Conservation (phyloP, 2,113 vertebrate genomes). For the Galbula dea region DNA sequence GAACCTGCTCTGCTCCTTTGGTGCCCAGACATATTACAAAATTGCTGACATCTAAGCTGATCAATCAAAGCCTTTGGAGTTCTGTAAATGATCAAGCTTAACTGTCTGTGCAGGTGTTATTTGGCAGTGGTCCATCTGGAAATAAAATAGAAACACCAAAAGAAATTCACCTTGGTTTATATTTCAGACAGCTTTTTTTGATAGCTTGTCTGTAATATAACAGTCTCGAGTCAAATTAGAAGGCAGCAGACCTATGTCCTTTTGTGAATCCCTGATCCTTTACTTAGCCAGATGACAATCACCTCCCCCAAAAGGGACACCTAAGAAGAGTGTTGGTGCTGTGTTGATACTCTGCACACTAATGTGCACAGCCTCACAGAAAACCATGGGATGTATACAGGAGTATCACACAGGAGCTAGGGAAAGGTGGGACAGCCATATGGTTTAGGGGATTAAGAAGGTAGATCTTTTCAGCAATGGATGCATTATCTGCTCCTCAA, state of each 20-base stretch:
- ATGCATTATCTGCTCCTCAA: neutral
- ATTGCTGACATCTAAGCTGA: conserved; percentile 41
- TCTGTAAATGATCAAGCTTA: conserved; percentile 1
- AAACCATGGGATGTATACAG: neutral
- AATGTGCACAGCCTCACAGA: neutral
- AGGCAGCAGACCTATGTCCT: neutral
- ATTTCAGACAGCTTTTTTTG: neutral
- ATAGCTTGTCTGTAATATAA: neutral
- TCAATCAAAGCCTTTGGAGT: conserved; percentile 4
- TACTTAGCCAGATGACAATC: neutral
- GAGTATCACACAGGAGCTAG: neutral
- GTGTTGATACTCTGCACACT: neutral
- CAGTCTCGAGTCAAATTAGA: neutral
- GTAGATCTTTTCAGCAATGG: neutral
- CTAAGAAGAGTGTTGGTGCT: neutral
- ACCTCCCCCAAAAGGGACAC: neutral
- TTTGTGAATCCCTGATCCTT: neutral
- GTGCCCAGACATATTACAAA: conserved; percentile 11
- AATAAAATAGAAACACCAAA: conserved; percentile 15
- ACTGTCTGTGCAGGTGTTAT: neutral
- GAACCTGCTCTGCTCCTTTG: neutral
- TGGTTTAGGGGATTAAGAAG: neutral
- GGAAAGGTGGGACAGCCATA: neutral
- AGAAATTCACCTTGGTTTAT: neutral
- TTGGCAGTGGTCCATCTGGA: neutral